phyloP scores from a whole-genome alignment of 2,113 vertebrate genomes.

The Centropus bengalensis region DNA sequence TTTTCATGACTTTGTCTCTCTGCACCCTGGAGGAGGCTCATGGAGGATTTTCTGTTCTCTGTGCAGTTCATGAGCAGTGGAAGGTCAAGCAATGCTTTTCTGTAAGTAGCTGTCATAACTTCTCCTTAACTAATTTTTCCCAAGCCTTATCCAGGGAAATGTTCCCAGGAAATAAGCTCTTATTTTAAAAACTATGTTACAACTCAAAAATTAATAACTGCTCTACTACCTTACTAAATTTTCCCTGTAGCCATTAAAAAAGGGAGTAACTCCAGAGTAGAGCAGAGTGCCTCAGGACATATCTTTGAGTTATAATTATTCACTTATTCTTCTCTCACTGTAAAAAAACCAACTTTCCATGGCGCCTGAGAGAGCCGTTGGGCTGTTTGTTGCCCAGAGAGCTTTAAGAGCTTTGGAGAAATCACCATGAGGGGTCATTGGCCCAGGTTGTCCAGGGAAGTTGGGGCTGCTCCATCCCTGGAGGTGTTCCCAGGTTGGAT shows the following conservation, averaged over 20 bases:
- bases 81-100: neutral
- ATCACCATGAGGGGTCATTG: too few relatives aligned
- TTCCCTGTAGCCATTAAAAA: neutral
- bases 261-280: neutral
- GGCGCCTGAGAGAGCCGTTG: neutral
- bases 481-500: too few relatives aligned
- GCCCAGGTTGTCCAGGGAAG: too few relatives aligned
- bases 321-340: neutral
- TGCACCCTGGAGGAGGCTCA: neutral
- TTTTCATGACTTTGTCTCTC: neutral
- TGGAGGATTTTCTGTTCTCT: neutral
- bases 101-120: neutral
- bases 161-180: neutral
- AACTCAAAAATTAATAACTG: neutral
- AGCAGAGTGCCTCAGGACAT: neutral
- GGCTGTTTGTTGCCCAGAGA: neutral
- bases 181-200: neutral
- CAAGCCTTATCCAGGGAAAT: neutral
- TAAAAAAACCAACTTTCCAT: neutral
- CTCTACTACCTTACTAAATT: neutral
- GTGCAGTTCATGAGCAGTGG: neutral
- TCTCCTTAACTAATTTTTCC: neutral
- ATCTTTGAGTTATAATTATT: neutral
- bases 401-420: neutral
- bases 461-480: too few relatives aligned